Evolutionary conservation across 2,888 invertebrate genomes (phyloP), one percentile per base, ranked within the genome.

Genomic region (Folsomia manolachei): DNA sequence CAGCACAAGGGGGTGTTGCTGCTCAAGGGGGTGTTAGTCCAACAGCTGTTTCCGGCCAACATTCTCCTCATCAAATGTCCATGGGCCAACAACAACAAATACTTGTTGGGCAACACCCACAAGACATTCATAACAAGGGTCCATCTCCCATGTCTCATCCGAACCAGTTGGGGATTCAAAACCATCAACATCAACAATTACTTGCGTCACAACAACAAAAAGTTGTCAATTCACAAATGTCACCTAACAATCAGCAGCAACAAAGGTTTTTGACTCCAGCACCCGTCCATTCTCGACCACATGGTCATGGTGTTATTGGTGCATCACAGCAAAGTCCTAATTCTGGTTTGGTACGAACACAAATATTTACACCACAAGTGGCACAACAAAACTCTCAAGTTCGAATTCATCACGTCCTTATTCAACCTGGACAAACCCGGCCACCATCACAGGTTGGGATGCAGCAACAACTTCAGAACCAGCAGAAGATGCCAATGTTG

Each of bases 331-430:
- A 74, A 26, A 72, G 71, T 18, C 77, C 71, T 39, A 73, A 70
- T 67, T 14, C 66, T 1, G 78, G 76, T 0, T 70, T 78, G 1
- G 76, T 80, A n/a, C 53, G 79, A 18, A 79, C 80, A 11, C 79
- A 79, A 63, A 77, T 80, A 26, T 79, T 77, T 63, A 80, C 78
- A 0, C 80, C 80, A 19, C 80, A 78, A 75, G 77, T 78, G 7
- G 78, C 61, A 26, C 71, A 73, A 27, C 70, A 70, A 51, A 69
- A 69, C 51, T 71, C 70, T 67, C 73, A 74, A 51, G 78, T 80
- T 11, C 75, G 78, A 2, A 39, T 39, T 39, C 39, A 39, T 39
- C 80, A 80, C 69, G 77, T 80, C 53, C 67, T 80, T n/a, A 78
- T 80, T n/a, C 80, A 78, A 27, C 78, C 73, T 63, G 75, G 75